Base-by-base conservation (phyloP, 2,888 invertebrate genomes). In the Callinectes sapidus region DNA sequence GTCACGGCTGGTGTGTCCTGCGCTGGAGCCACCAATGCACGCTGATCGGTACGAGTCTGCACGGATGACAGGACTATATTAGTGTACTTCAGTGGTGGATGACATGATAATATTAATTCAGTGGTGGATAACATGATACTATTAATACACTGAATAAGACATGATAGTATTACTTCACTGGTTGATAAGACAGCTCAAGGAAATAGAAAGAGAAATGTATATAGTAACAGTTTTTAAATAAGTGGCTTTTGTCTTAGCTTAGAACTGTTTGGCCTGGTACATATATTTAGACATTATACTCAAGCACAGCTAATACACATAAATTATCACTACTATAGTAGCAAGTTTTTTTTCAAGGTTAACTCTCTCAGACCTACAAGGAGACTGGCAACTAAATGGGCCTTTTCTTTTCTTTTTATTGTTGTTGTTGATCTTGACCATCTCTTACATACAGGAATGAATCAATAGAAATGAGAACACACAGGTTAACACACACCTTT, bases 41-140 rank as follows among this genome's bases (percentile, higher is more conserved):
- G 94, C 93, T 10, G 94, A 94, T 55, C 85, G 87, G 66, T 92
- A 94, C 3, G 93, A 92, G 39, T 93, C 94, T 94, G 91, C 8
- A 28, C 28, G 23, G n/a, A 71, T 8, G 10, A 71, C 3, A 71
- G 2, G 5, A 16, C 1, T 1, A 18, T 61, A 61, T 61, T 61
- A 61, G 61, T 16, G 10, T 61, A 61, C 18, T 61, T 61, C 18
- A 16, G 1, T 61, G 18, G 18, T 61, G 18, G 23, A 61, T 39
- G 39, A 39, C n/a, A n/a, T n/a, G 10, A 8, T 16, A 55, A 18
- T 61, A 61, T 61, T 61, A 61, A 18, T 61, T 61, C 18, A 16
- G 1, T 61, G 18, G 18, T 61, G 18, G 23, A 61, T 39, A 5
- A 39, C n/a, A n/a, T n/a, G n/a, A n/a, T n/a, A n/a, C n/a, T n/a